Percentiles rank a stretch among this genome's conserved stretches.
Evolutionary conservation across 2,888 invertebrate genomes (phyloP).

Genomic region (Thymelicus acteon): DNA sequence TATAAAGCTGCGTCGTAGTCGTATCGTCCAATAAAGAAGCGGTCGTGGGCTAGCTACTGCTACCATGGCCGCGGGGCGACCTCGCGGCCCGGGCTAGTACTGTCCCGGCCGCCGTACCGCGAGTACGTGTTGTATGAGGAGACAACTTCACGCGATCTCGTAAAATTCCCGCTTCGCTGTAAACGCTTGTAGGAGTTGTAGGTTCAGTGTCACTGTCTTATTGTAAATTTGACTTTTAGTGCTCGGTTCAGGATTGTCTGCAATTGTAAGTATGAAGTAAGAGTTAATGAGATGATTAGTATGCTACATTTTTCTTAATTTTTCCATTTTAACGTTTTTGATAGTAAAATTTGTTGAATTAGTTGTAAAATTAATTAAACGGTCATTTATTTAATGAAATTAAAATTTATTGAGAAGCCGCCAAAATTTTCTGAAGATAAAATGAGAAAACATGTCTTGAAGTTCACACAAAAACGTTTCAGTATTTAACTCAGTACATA

Average conservation of each 20-base stretch:
- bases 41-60: conserved; percentile 1
- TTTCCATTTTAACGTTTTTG: too few species aligned
- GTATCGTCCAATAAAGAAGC: too few species aligned
- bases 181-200: not conserved
- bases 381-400: too few species aligned
- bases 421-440: too few species aligned
- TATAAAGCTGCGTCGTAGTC: too few species aligned
- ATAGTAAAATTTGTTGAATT: too few species aligned
- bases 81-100: conserved; percentile 32
- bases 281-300: too few species aligned
- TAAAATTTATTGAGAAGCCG: too few species aligned
- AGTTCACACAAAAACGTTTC: not conserved
- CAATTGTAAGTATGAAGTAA: conserved; percentile 26
- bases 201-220: conserved; percentile 25
- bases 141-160: conserved; percentile 18
- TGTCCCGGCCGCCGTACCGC: conserved; percentile 15
- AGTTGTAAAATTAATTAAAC: too few species aligned
- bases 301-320: too few species aligned
- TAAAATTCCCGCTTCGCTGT: conserved; percentile 28
- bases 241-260: conserved; percentile 12
- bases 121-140: conserved; percentile 1
- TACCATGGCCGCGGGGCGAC: conserved; percentile 18
- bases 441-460: not conserved
- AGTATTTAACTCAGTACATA: not conserved
- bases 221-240: conserved; percentile 24